These are phyloP conservation scores for Synanthedon andrenaeformis DNA, from an alignment of 2,888 invertebrate species.

Conservation along the genomic window DNA sequence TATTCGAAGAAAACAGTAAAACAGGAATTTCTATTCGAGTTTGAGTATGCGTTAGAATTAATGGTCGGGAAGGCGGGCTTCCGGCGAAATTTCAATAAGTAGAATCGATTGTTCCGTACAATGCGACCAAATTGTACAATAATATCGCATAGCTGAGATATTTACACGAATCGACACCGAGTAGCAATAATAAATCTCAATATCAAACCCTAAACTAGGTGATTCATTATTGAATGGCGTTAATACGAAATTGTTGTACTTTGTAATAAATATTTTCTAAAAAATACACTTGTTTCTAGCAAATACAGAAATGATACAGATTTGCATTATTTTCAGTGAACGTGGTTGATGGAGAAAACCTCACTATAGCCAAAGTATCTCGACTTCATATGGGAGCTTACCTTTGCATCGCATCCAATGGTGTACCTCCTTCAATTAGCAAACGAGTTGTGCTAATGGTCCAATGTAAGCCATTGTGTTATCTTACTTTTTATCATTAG, in stretches of 20 bases:
- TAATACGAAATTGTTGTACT: too few species aligned
- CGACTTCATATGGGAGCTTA: conserved; percentile 94
- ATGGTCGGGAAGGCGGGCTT: conserved; percentile 20
- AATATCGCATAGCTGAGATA: conserved; percentile 23
- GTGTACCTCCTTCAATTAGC: conserved; percentile 91
- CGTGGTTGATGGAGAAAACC: conserved; percentile 88
- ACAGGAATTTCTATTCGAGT: background rate
- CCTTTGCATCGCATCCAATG: conserved; percentile 92
- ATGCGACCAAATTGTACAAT: conserved; percentile 37
- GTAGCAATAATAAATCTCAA: background rate
- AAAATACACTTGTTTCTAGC: too few species aligned
- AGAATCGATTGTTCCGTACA: conserved; percentile 38
- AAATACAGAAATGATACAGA: too few species aligned
- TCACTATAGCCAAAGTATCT: conserved; percentile 90
- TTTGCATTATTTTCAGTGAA: conserved; percentile 71
- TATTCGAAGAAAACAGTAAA: background rate
- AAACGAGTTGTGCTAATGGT: conserved; percentile 85
- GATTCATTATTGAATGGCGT: too few species aligned
- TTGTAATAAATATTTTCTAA: too few species aligned
- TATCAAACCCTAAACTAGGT: too few species aligned
- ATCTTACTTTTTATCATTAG: background rate
- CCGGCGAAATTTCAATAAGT: conserved; percentile 19
- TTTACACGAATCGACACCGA: conserved; percentile 27
- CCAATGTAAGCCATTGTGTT: conserved; percentile 76
- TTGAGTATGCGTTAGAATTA: conserved; percentile 13